A percentile compares a stretch with the other conserved stretches of the same genome.
phyloP scores from a whole-genome alignment of 2,888 invertebrate genomes.

The Drosophila hawaiiensis region DNA sequence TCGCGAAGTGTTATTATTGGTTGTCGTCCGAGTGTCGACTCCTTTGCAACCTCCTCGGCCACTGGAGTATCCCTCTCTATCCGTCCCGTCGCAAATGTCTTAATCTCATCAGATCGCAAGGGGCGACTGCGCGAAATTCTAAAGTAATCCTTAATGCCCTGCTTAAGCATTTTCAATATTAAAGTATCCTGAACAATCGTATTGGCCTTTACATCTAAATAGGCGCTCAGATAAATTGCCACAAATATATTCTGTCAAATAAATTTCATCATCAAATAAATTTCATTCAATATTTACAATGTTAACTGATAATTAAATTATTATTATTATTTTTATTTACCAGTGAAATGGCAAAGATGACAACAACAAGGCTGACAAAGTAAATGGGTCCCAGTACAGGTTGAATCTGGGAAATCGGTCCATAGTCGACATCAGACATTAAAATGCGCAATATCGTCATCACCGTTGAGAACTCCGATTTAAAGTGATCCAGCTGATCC shows the following conservation, averaged over 20 bases:
- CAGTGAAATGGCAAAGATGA: constrained; percentile 2
- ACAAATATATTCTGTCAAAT: constrained; percentile 29
- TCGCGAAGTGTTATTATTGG: constrained; percentile 11
- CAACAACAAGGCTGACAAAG: neutral
- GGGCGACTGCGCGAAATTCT: neutral
- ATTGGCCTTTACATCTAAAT: constrained; percentile 8
- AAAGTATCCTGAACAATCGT: constrained; percentile 9
- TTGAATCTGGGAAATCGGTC: neutral
- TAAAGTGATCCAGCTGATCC: neutral
- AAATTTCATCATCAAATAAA: too few species aligned
- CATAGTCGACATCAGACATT: constrained; percentile 19
- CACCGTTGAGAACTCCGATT: neutral
- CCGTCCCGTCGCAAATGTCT: too few species aligned
- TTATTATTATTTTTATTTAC: constrained; percentile 5
- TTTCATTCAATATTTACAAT: neutral
- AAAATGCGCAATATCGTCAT: constrained; percentile 8
- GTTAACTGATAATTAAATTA: too few species aligned
- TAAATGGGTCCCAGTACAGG: constrained; percentile 16
- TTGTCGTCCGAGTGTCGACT: neutral
- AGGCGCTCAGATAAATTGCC: constrained; percentile 28
- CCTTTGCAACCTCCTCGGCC: neutral
- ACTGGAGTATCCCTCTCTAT: too few species aligned
- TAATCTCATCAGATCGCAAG: neutral
- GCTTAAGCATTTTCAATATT: constrained; percentile 11
- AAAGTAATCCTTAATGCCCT: constrained; percentile 8